Base-by-base conservation (phyloP, 1,140 invertebrate genomes). In the Drosophila pandora region DNA sequence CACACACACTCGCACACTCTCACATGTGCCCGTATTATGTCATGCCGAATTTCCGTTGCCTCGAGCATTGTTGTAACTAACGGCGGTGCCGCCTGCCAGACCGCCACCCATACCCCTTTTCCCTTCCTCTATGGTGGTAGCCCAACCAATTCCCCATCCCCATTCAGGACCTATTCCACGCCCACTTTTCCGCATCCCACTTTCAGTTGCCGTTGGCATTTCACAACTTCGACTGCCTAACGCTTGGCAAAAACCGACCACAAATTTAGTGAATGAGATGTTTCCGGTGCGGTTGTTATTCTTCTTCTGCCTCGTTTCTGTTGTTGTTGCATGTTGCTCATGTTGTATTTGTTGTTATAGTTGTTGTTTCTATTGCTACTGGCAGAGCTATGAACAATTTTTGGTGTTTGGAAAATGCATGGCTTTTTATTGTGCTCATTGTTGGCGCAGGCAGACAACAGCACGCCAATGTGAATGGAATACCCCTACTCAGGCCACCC, bases 251-350 rank as follows among this genome's bases (percentile, higher is more conserved):
- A 85, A 88, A 79, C 58, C 79, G 84, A 88, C 83, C 83, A 83
- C 83, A 88, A 88, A 88, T 88, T 88, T 88, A 88, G 83, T 88
- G 83, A 88, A 88, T 88, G 83, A 88, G 83, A 89, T 88, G 83
- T 88, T 88, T 88, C 83, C 83, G 83, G 79, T 88, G 83, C 83
- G 83, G 80, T 84, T 84, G 80, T 83, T 83, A 65, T 83, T 83
- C 74, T 64, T 43, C 64, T 78, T 60, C 52, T 43, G 12, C 9
- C 39, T 5, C 23, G 22, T 17, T 50, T 21, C 17, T 52, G 56
- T 70, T 63, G 65, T 45, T 70, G 59, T 49, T 54, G 34, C 32
- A 45, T 47, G 59, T 52, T 71, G 69, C 23, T 55, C 41, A 25
- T 60, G 59, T 28, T 54, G 68, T 55, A 67, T 62, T 64, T 56